A percentile compares a stretch with the other conserved stretches of the same genome.
Evolutionary conservation across 2,888 invertebrate genomes (phyloP).

Genomic region (Pollenia labialis): DNA sequence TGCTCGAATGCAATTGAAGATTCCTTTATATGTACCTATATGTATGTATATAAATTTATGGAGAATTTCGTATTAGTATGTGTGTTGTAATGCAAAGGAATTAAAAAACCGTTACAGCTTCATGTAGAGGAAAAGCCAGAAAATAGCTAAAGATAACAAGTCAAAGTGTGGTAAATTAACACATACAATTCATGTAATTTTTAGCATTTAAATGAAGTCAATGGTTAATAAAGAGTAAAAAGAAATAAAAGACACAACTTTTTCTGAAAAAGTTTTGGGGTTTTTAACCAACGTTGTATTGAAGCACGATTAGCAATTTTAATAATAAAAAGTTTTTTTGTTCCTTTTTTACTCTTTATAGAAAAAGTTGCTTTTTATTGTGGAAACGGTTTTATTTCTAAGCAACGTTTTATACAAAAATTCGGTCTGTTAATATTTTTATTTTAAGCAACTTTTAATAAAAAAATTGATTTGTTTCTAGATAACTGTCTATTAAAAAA

Average conservation of each 20-base stretch:
- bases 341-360: too few species aligned
- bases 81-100: slow-evolving; percentile 6
- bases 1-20: slow-evolving; percentile 33
- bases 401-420: too few species aligned
- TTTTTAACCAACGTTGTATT: too few species aligned
- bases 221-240: slow-evolving; percentile 4
- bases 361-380: too few species aligned
- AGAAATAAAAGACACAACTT: background rate
- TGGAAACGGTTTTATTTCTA: too few species aligned
- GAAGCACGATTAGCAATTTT: too few species aligned
- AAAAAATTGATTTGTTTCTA: too few species aligned
- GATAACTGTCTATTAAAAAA: too few species aligned
- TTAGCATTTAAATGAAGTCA: background rate
- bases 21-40: background rate
- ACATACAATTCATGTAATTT: slow-evolving; percentile 31
- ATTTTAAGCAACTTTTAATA: too few species aligned
- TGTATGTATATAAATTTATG: background rate
- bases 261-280: too few species aligned
- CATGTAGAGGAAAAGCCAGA: background rate
- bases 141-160: slow-evolving; percentile 63
- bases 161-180: slow-evolving; percentile 67
- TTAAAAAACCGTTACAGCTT: slow-evolving; percentile 32
- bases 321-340: too few species aligned
- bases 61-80: background rate
- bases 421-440: too few species aligned